Evolutionary conservation across 1,140 invertebrate genomes (phyloP), one percentile per base, ranked within the genome.

Genomic region (Hycleus phaleratus): DNA sequence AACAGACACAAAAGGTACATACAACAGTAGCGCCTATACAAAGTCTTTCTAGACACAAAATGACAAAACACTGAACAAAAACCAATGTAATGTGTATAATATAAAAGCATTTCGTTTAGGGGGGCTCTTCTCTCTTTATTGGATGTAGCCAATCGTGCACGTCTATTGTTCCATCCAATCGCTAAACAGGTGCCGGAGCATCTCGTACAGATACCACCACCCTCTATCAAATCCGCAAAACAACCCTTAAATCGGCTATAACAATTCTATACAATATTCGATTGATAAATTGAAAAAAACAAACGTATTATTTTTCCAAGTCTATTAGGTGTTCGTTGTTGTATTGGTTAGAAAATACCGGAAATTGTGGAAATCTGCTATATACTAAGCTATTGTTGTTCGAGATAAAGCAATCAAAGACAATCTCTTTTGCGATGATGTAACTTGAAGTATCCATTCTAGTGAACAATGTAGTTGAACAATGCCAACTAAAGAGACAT

Each of bases 401-500:
- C 38, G 32, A 11, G 58, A 63, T 65, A 65, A 65, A 61, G 61
- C 58, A 63, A 70, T 65, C 61, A 53, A 51, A 68, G 62, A 65
- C 64, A 68, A 70, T 70, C 68, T 70, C 66, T 68, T 70, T 32
- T 62, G 66, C 63, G 69, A 69, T 68, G 67, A 69, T 71, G 69
- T 71, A 71, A 71, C 65, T 66, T 72, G 69, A 71, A 71, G 70
- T 70, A 70, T 71, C 70, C 61, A 71, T 69, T 69, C 66, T 32
- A 57, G 59, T 57, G 65, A 69, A 71, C 65, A 72, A 68, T 65
- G 62, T 58, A 52, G 52, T 45, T 38, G 53, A 67, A 70, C 69
- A 72, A 72, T 58, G 69, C 64, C 68, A 65, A 66, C 70, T 72
- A 72, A 72, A 70, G 70, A 72, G 70, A 72, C 70, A 72, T 71